Percentiles rank a stretch among this genome's conserved stretches.
phyloP scores from a whole-genome alignment of 2,113 vertebrate species.

The Barbus barbus region DNA sequence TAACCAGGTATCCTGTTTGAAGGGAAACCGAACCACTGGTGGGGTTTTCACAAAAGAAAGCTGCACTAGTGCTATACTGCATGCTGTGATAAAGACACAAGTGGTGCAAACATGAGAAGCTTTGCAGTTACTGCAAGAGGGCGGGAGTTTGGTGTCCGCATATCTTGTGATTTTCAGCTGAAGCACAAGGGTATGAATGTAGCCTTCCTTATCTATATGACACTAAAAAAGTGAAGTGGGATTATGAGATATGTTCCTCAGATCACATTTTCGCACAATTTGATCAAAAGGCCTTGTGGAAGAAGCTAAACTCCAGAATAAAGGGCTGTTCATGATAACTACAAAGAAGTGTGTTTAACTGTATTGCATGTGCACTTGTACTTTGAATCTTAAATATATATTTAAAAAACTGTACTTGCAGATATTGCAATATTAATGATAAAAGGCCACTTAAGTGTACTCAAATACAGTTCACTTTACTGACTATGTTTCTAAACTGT shows the following conservation, averaged over 20 bases:
- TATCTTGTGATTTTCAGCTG: background rate
- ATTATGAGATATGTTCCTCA: background rate
- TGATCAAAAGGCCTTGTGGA: background rate
- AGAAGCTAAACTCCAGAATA: background rate
- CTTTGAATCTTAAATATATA: background rate
- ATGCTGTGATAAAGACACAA: background rate
- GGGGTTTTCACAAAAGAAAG: slow-evolving; percentile 63
- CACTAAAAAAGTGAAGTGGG: background rate
- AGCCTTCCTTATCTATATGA: background rate
- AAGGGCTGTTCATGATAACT: background rate
- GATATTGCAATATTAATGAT: background rate
- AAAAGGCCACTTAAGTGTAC: background rate
- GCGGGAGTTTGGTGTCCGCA: background rate
- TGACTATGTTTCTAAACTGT: no score
- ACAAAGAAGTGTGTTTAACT: background rate
- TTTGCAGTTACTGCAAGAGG: slow-evolving; percentile 16
- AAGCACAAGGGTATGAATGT: background rate
- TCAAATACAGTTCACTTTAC: no score
- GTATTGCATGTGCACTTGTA: background rate
- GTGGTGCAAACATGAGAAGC: slow-evolving; percentile 29
- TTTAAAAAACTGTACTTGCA: background rate
- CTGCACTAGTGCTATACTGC: slow-evolving; percentile 25
- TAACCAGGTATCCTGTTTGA: slow-evolving; percentile 74
- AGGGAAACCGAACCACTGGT: slow-evolving; percentile 64
- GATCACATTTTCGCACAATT: background rate